Evolutionary conservation across 2,113 vertebrate genomes (phyloP), one percentile per base, ranked within the genome.

Genomic region (Cololabis saira): DNA sequence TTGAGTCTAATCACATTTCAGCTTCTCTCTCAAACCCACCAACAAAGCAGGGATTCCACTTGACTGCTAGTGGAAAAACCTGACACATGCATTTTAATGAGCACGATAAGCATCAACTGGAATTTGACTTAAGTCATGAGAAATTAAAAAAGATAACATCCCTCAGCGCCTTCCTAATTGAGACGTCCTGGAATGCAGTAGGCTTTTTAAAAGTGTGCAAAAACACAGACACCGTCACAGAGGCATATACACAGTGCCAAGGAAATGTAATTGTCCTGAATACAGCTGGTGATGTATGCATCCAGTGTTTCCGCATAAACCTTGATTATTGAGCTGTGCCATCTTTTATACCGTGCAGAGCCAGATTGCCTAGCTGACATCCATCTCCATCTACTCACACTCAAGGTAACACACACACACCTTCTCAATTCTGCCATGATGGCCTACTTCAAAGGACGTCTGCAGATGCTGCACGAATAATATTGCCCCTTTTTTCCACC

Each of bases 281-380:
- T 59, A 51, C 40, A 77, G 77, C 67, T 74, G 71, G 53, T 57
- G 24, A 62, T 37, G 60, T 60, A 48, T 70, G 66, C 74, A 81
- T 56, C 60, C 61, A 52, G 52, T 48, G 22, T 84, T 84, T 82
- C 80, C 40, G 27, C 69, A 69, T 72, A 61, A 84, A 76, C 70
- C 81, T 84, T 80, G 65, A 87, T 85, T 85, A 88, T 85, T 88
- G 86, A 87, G 78, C 76, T 72, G 71, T 85, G 80, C 80, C 80
- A 83, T 86, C 71, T 84, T 87, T 87, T 83, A 80, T 80, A 70
- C 43, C 45, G 60, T 50, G 76, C 72, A 27, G 55, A 76, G 81
- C 77, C 81, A 81, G 77, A 85, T 83, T 45, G 14, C 52, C 51
- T 48, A 68, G 75, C 81, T 83, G 81, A 86, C 84, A 86, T 81